These are phyloP conservation scores for Gasterosteus nipponicus DNA, from an alignment of 2,113 vertebrate species.

Conservation along the genomic window DNA sequence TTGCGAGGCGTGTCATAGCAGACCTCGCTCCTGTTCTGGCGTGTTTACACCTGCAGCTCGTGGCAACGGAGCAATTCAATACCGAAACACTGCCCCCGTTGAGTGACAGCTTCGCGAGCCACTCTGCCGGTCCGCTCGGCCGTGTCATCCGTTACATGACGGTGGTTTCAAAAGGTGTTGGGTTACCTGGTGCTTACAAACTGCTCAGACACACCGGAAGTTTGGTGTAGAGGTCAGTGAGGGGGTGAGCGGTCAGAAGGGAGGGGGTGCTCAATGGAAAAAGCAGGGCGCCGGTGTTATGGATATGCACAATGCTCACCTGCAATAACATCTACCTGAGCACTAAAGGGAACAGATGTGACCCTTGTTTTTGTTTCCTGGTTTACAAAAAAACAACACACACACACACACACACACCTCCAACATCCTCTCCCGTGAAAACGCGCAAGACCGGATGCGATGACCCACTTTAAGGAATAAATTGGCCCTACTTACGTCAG, in stretches of 20 bases:
- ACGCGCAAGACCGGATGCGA: background rate
- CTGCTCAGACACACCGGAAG: constrained; percentile 60
- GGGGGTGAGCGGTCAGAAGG: constrained; percentile 38
- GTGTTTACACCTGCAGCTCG: constrained; percentile 66
- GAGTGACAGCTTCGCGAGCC: constrained; percentile 64
- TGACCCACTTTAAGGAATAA: background rate
- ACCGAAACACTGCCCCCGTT: constrained; percentile 26
- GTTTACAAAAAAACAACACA: background rate
- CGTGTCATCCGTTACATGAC: constrained; percentile 58
- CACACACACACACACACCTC: background rate
- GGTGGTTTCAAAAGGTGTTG: constrained; percentile 71
- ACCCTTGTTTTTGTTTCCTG: background rate
- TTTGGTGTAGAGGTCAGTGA: constrained; percentile 44
- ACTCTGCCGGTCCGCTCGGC: constrained; percentile 41
- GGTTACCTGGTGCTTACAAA: constrained; percentile 76
- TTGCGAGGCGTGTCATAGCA: constrained; percentile 25
- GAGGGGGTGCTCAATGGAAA: constrained; percentile 6
- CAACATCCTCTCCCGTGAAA: background rate
- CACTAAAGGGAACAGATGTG: constrained; percentile 28
- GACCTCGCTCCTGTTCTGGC: constrained; percentile 51
- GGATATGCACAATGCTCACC: constrained; percentile 36
- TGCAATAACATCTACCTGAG: constrained; percentile 30
- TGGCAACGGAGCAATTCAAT: constrained; percentile 76
- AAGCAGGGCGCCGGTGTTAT: background rate
- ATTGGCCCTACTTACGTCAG: constrained; percentile 62